Evolutionary conservation across 2,888 invertebrate genomes (phyloP).

Genomic region (Cephus pulcher): DNA sequence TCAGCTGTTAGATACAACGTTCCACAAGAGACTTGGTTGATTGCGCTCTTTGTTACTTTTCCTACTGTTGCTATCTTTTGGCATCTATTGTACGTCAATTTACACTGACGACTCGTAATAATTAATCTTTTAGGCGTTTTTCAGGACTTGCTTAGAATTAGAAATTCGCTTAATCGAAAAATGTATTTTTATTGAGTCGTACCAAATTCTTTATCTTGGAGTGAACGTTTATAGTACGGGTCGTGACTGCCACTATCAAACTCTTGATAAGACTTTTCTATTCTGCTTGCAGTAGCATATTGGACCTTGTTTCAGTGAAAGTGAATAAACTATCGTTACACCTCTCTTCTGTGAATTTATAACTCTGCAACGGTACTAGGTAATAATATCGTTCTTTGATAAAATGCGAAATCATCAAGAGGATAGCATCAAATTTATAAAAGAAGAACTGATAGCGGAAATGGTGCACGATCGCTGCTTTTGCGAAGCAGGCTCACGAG

Average conservation of each 20-base stretch:
- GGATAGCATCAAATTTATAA: slow-evolving; percentile 43
- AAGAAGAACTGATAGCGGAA: slow-evolving; percentile 50
- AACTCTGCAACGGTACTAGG: not conserved
- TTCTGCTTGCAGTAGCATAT: not conserved
- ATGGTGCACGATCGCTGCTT: slow-evolving; percentile 57
- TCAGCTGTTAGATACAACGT: not conserved
- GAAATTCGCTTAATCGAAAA: not conserved
- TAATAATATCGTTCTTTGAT: not conserved
- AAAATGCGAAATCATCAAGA: slow-evolving; percentile 9
- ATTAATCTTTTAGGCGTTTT: not conserved
- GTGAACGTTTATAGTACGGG: not conserved
- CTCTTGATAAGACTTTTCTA: not conserved
- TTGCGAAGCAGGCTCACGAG: slow-evolving; percentile 54
- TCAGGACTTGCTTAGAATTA: not conserved
- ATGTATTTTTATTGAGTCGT: not conserved
- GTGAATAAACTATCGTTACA: not conserved
- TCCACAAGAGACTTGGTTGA: not conserved
- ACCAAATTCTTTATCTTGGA: not conserved
- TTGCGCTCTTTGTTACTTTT: not conserved
- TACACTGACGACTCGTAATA: not conserved
- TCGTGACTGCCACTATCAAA: not conserved
- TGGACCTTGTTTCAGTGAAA: not conserved
- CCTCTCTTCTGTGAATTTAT: not conserved
- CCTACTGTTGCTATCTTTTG: not conserved
- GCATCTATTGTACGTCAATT: not conserved